Percentiles rank a stretch among this genome's conserved stretches.
These are phyloP conservation scores for Albula goreensis DNA, from an alignment of 2,113 vertebrate genomes.

Conservation along the genomic window DNA sequence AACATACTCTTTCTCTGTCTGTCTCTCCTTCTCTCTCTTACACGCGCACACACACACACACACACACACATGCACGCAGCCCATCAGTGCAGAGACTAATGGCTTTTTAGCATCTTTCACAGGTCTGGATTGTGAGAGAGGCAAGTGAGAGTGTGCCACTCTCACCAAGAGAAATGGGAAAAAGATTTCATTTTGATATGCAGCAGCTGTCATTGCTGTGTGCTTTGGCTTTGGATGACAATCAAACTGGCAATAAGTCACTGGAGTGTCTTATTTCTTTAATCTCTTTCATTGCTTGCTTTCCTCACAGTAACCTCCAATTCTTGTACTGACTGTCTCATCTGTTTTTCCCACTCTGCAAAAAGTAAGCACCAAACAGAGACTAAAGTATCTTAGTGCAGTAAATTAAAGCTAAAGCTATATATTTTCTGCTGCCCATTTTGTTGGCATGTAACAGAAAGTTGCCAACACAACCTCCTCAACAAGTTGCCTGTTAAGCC, in stretches of 20 bases:
- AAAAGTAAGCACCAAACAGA: not conserved
- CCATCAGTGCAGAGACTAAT: not conserved
- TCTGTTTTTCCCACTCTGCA: not conserved
- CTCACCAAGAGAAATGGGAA: not conserved
- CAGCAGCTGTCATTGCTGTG: slow-evolving; percentile 1
- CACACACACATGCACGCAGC: not conserved
- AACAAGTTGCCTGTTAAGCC: not conserved
- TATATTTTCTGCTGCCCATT: not conserved
- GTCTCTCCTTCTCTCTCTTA: not conserved
- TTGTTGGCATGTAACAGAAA: not conserved
- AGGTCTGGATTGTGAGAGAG: not conserved
- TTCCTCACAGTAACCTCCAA: not conserved
- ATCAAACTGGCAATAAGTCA: slow-evolving; percentile 10
- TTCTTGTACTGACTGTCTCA: not conserved
- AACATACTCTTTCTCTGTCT: not conserved
- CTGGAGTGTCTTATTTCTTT: not conserved
- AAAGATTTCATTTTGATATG: slow-evolving; percentile 6
- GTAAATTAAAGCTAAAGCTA: not conserved
- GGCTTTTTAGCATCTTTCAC: slow-evolving; percentile 4
- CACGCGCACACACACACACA: not conserved
- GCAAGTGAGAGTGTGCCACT: too few species aligned
- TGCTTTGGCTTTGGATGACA: not conserved
- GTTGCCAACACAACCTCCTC: too few species aligned
- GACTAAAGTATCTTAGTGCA: not conserved
- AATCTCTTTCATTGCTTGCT: not conserved